Percentiles rank a stretch among this genome's conserved stretches.
These are phyloP conservation scores for Poeciliopsis turneri DNA, from an alignment of 2,797 vertebrate species.

Conservation along the genomic window DNA sequence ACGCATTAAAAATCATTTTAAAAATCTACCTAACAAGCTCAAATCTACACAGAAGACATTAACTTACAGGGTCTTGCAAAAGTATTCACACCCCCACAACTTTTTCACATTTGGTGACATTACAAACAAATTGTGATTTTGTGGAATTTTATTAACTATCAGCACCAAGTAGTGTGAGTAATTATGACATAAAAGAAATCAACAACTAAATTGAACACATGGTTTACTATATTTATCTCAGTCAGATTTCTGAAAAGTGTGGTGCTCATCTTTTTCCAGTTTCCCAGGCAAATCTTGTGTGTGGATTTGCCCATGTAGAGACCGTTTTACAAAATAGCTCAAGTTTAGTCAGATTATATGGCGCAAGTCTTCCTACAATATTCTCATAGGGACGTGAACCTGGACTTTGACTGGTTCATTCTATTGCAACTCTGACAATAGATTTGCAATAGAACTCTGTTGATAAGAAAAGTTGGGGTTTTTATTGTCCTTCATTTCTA, in stretches of 20 bases:
- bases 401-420: neutral
- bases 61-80: neutral
- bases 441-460: neutral
- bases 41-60: neutral
- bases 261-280: neutral
- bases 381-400: neutral
- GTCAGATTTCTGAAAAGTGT: neutral
- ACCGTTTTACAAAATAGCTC: neutral
- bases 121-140: neutral
- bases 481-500: neutral
- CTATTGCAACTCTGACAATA: neutral
- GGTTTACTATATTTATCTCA: neutral
- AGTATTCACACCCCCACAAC: neutral
- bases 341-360: neutral
- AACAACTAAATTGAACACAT: neutral
- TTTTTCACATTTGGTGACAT: neutral
- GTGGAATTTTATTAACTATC: neutral
- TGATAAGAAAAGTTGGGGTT: too few species aligned
- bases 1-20: neutral
- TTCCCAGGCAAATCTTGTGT: neutral
- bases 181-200: neutral
- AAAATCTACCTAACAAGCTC: neutral
- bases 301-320: neutral
- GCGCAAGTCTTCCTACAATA: neutral
- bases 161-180: neutral